Conservation (phyloP, 2,888 invertebrate genomes). For the Quadroppia sp. region DNA sequence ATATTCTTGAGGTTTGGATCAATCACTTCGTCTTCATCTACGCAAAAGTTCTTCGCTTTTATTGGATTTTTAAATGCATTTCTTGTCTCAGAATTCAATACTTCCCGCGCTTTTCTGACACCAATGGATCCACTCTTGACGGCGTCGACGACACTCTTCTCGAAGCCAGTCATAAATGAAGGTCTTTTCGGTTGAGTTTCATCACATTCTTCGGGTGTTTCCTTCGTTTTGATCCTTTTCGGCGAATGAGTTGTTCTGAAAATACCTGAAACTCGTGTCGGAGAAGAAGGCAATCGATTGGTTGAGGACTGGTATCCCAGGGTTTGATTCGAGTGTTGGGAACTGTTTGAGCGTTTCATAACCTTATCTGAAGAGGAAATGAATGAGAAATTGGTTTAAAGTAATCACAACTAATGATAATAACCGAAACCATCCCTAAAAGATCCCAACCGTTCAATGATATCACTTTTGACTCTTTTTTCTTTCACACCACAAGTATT, state of each 20-base stretch:
- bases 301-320: too few species aligned
- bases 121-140: too few species aligned
- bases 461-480: background rate
- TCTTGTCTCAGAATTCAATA: too few species aligned
- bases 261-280: constrained; percentile 37
- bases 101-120: background rate
- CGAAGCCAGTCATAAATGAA: too few species aligned
- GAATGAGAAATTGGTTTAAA: too few species aligned
- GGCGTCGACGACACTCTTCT: too few species aligned
- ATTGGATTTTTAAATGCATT: too few species aligned
- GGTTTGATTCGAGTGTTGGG: background rate
- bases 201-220: background rate
- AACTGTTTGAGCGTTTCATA: background rate
- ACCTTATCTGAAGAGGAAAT: background rate
- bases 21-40: constrained; percentile 52
- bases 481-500: too few species aligned
- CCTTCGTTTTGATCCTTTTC: constrained; percentile 5
- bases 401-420: background rate
- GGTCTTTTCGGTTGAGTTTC: background rate
- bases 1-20: constrained; percentile 65
- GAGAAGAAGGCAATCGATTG: background rate
- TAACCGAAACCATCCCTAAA: background rate
- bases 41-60: too few species aligned
- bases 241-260: too few species aligned
- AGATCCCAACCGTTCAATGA: background rate